Percentiles rank a stretch among this genome's conserved stretches.
Evolutionary conservation across 2,797 vertebrate genomes (phyloP).

Genomic region (Intellagama lesueurii): DNA sequence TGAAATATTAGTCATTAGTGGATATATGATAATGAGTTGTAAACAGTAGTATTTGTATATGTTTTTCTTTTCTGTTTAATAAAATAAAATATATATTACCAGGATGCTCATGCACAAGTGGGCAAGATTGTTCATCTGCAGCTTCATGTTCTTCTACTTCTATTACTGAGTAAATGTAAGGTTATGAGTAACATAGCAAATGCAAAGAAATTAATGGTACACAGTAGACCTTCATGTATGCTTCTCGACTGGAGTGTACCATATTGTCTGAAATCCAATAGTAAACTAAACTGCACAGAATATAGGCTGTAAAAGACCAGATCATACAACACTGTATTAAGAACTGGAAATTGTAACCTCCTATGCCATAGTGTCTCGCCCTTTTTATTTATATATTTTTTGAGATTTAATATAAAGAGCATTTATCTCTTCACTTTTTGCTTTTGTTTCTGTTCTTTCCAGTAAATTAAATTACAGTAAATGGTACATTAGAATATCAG

Average conservation of each 20-base stretch:
- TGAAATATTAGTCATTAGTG: background rate
- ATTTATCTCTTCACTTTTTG: background rate
- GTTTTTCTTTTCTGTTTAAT: too few species aligned
- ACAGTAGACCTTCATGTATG: conserved; percentile 14
- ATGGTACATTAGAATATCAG: background rate
- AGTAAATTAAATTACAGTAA: background rate
- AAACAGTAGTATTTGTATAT: too few species aligned
- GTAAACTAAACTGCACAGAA: background rate
- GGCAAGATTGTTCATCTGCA: background rate
- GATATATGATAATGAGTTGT: too few species aligned
- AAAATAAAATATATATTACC: background rate
- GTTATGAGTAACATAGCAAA: conserved; percentile 3
- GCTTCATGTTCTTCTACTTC: background rate
- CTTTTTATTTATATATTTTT: background rate
- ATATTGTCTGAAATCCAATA: accelerated
- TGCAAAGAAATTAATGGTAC: background rate
- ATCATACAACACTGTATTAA: background rate
- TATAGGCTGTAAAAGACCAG: background rate
- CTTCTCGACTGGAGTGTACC: background rate
- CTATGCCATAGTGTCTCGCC: background rate
- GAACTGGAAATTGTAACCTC: background rate
- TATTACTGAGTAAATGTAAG: conserved; percentile 14
- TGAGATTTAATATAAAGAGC: background rate
- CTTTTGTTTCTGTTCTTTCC: background rate
- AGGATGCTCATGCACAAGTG: background rate